Base-by-base conservation (phyloP, 2,888 invertebrate species). In the Acrobasis suavella region DNA sequence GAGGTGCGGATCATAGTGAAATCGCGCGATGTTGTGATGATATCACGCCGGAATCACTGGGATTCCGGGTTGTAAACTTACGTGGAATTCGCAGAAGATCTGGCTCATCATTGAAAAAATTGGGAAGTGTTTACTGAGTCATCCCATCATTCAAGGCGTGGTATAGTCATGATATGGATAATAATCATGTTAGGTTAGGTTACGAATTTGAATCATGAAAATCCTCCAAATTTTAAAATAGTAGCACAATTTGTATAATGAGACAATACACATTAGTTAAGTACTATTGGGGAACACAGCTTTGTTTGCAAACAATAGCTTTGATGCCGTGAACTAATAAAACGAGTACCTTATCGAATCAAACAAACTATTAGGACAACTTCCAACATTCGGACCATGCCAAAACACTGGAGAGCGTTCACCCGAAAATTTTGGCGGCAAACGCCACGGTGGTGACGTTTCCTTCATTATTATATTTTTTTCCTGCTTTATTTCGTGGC, bases 371-470 rank as follows among this genome's bases (percentile, higher is more conserved):
- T 89, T 90, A 91, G 88, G 90, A 87, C 80, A 80, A 80, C 85
- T 81, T 90, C 89, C 89, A 89, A 85, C 75, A 66, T 68, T 69
- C 78, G 77, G 77, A 69, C 78, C 81, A 82, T 86, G 91, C 91
- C 91, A 91, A 91, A 88, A 86, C 87, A 81, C 91, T 89, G 87
- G 88, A 90, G 91, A 82, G 83, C 91, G 84, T 91, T 90, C 86
- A 90, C 86, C 91, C 78, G 81, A 82, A 78, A 72, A 78, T 90
- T 89, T 91, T 91, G 91, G 91, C 91, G 88, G 87, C 83, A 88
- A 87, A 88, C 83, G 86, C 69, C 65, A 69, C 71, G 66, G 68
- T 74, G 75, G 76, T 86, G 84, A 85, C 85, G 89, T 83, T 86
- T 87, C 82, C 91, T 86, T 88, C 85, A 87, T 89, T 87, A 90